A percentile compares a stretch with the other conserved stretches of the same genome.
These are phyloP conservation scores for Mesodorylaimus sp. DNA, from an alignment of 2,888 invertebrate species.

Conservation along the genomic window DNA sequence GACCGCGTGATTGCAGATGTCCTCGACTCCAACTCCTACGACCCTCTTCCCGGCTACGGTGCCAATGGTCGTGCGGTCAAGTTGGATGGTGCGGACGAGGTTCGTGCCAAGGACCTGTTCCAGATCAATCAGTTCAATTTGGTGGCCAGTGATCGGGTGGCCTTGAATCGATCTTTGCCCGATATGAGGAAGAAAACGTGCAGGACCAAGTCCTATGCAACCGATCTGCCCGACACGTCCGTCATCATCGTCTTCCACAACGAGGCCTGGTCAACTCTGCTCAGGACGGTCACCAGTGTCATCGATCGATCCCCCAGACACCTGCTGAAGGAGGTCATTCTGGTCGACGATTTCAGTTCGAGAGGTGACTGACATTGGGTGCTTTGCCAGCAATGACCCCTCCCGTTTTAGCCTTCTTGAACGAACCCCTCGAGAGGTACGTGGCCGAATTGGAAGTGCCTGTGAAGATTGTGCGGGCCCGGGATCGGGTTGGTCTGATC, in stretches of 20 bases:
- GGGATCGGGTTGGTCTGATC: conserved; percentile 81
- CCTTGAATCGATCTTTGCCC: conserved; percentile 22
- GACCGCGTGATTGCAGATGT: too few relatives aligned
- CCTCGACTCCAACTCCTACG: conserved; percentile 26
- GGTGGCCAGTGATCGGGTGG: conserved; percentile 71
- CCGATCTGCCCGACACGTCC: conserved; percentile 55
- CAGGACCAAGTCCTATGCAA: not conserved
- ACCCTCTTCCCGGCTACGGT: conserved; percentile 42
- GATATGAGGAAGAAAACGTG: conserved; percentile 17
- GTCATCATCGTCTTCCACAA: conserved; percentile 95
- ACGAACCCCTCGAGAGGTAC: conserved; percentile 68
- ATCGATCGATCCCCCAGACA: conserved; percentile 77
- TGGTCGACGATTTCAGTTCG: conserved; percentile 94
- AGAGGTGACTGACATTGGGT: conserved; percentile 17
- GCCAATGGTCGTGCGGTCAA: conserved; percentile 79
- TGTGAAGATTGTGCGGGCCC: conserved; percentile 56
- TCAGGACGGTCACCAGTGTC: conserved; percentile 88
- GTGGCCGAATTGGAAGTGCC: conserved; percentile 64
- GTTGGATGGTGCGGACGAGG: conserved; percentile 65
- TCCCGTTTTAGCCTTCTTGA: conserved; percentile 55
- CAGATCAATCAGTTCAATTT: conserved; percentile 97
- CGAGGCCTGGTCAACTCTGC: conserved; percentile 90
- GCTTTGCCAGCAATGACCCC: too few relatives aligned
- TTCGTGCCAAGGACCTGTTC: conserved; percentile 76
- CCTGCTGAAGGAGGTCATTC: conserved; percentile 74